Conservation (phyloP, 2,797 vertebrate species). For the Babyrousa celebensis region DNA sequence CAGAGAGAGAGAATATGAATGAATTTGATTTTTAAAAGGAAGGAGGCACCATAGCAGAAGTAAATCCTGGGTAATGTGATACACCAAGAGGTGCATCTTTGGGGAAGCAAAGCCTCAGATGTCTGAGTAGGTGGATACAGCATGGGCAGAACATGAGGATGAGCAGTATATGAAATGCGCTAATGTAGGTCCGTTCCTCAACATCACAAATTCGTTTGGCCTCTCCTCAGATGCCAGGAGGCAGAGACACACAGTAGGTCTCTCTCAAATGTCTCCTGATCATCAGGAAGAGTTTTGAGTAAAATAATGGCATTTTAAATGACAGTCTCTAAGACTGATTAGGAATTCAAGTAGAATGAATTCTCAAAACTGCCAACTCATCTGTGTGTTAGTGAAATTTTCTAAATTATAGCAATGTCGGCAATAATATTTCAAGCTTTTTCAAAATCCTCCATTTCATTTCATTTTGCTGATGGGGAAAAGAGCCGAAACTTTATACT, state of each 20-base stretch:
- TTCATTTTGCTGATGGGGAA: conserved; percentile 76
- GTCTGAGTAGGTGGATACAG: not conserved
- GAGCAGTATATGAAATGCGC: not conserved
- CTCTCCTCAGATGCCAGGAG: not conserved
- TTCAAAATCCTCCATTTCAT: conserved; percentile 67
- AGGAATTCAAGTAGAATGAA: conserved; percentile 65
- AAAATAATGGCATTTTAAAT: conserved; percentile 66
- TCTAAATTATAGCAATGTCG: conserved; percentile 69
- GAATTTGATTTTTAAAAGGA: conserved; percentile 36
- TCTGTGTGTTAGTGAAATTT: conserved; percentile 27
- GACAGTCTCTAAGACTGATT: conserved; percentile 1
- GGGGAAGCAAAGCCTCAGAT: not conserved
- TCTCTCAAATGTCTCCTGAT: not conserved
- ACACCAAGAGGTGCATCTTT: not conserved
- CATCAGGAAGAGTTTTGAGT: not conserved
- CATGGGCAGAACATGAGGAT: not conserved
- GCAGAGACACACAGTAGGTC: not conserved
- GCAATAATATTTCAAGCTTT: conserved; percentile 54
- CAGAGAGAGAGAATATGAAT: not conserved
- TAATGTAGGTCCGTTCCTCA: not conserved
- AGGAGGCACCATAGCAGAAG: not conserved
- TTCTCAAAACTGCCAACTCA: conserved; percentile 64
- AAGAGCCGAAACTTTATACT: conserved; percentile 67
- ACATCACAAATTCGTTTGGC: not conserved
- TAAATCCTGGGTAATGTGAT: not conserved